These are phyloP conservation scores for Magallana ariakensis DNA, from an alignment of 1,140 invertebrate species.

Conservation along the genomic window DNA sequence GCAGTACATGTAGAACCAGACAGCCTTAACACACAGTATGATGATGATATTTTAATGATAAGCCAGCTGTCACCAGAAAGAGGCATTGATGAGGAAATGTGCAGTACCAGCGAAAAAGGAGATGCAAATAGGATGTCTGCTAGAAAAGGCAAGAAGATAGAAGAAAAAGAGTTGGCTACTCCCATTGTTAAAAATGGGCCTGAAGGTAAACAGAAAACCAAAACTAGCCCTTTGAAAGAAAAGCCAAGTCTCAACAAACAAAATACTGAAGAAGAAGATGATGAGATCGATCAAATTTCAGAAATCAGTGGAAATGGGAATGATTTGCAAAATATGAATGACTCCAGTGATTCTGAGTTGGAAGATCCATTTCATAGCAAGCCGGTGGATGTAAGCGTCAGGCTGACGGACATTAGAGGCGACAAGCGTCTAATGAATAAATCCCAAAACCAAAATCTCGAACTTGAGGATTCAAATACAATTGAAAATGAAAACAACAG, in stretches of 20 bases:
- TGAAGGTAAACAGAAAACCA: neutral
- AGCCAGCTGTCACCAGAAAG: neutral
- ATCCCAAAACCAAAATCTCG: neutral
- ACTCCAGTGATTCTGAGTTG: neutral
- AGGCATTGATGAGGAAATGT: neutral
- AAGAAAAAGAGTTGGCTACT: neutral
- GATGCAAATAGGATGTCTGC: neutral
- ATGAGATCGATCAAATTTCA: neutral
- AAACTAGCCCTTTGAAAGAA: neutral
- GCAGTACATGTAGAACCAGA: neutral
- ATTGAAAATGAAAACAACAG: neutral
- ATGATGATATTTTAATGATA: neutral
- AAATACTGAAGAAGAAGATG: neutral
- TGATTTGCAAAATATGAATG: neutral
- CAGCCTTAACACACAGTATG: neutral
- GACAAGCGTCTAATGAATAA: neutral
- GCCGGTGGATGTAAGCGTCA: neutral
- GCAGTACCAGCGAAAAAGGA: neutral
- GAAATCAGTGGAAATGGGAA: neutral
- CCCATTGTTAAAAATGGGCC: neutral
- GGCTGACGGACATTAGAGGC: neutral
- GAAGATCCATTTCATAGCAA: slow-evolving; percentile 13
- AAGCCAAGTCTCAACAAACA: neutral
- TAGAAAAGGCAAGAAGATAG: neutral
- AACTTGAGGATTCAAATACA: neutral